Percentiles rank a stretch among this genome's conserved stretches.
These are phyloP conservation scores for Erpobdella octoculata DNA, from an alignment of 2,888 invertebrate genomes.

Conservation along the genomic window DNA sequence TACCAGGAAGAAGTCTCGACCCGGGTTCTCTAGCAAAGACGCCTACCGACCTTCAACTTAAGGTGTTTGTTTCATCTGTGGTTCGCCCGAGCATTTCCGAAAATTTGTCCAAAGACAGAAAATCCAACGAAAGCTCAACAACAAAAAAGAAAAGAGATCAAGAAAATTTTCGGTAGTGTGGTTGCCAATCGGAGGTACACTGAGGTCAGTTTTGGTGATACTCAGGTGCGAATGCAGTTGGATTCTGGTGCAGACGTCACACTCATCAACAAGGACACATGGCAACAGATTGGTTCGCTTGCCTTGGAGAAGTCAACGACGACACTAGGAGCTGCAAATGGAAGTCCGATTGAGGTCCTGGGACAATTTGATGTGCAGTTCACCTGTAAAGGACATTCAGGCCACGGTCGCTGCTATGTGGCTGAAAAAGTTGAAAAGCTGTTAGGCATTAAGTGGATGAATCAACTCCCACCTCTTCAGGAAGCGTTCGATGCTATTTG, in stretches of 20 bases:
- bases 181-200: too few species aligned
- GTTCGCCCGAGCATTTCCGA: background rate
- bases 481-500: too few species aligned
- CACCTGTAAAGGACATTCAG: too few species aligned
- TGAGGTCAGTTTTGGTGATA: too few species aligned
- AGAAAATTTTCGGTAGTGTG: too few species aligned
- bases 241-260: background rate
- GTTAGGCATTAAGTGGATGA: background rate
- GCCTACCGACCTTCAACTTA: background rate
- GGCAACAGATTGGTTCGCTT: background rate
- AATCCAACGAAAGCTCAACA: too few species aligned
- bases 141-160: too few species aligned
- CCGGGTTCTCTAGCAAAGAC: background rate
- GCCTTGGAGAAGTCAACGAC: background rate
- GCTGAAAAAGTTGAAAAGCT: background rate
- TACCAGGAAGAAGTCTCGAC: too few species aligned
- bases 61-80: background rate
- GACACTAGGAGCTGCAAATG: background rate
- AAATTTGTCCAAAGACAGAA: too few species aligned
- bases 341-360: background rate
- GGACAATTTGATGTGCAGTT: background rate
- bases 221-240: too few species aligned
- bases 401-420: background rate
- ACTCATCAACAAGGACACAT: background rate
- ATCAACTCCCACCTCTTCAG: background rate